A percentile compares a stretch with the other conserved stretches of the same genome.
phyloP scores from a whole-genome alignment of 1,140 invertebrate genomes.

The Lucilia sericata region DNA sequence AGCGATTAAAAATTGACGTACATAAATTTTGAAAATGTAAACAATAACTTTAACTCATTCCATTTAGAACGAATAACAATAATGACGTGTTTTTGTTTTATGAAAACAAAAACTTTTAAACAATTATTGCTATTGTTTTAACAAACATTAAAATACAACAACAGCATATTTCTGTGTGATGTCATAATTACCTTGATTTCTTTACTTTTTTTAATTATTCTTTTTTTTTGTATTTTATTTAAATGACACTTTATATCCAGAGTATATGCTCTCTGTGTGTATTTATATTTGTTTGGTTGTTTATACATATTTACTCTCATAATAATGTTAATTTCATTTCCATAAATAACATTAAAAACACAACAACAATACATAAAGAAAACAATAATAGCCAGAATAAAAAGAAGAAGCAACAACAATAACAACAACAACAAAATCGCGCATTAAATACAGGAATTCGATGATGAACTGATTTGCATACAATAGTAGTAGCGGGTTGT shows the following conservation, averaged over 20 bases:
- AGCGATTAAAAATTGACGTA: neutral
- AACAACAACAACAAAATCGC: neutral
- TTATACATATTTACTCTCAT: too few species aligned
- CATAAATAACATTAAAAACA: neutral
- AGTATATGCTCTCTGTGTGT: too few species aligned
- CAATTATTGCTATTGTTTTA: conserved; percentile 6
- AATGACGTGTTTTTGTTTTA: neutral
- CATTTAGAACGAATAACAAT: neutral
- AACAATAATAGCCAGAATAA: neutral
- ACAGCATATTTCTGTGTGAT: neutral
- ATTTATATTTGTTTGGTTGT: too few species aligned
- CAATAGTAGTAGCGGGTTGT: neutral
- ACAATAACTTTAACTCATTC: neutral
- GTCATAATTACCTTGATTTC: conserved; percentile 11
- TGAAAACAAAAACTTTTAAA: neutral
- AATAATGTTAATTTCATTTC: neutral
- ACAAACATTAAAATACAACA: neutral
- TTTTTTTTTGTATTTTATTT: neutral
- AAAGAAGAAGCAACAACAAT: neutral
- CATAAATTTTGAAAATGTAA: neutral
- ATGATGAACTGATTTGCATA: conserved; percentile 4
- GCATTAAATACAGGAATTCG: neutral
- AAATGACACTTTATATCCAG: neutral
- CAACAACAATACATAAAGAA: neutral
- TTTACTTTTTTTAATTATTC: conserved; percentile 7